phyloP scores from a whole-genome alignment of 2,888 invertebrate genomes.

The Napeogenes inachia region DNA sequence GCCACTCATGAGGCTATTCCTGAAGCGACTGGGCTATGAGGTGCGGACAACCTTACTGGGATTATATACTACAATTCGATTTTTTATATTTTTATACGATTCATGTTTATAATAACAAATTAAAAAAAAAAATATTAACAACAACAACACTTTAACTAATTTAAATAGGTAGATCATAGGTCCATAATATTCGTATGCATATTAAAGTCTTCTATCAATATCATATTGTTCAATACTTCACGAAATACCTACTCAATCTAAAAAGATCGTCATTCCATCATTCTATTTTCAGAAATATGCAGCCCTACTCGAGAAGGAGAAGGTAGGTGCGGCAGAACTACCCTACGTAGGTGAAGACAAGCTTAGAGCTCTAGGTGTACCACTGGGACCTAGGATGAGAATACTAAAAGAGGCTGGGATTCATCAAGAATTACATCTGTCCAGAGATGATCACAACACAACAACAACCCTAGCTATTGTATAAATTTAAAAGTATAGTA shows the following conservation, averaged over 20 bases:
- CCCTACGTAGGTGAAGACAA: slow-evolving; percentile 94
- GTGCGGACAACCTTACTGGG: slow-evolving; percentile 53
- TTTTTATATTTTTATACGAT: background rate
- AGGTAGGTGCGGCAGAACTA: slow-evolving; percentile 92
- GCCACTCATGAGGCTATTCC: slow-evolving; percentile 90
- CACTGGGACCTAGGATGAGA: slow-evolving; percentile 90
- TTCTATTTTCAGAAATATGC: slow-evolving; percentile 86
- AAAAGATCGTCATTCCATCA: no score
- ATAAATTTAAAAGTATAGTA: slow-evolving; percentile 37
- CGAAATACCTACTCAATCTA: no score
- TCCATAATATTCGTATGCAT: no score
- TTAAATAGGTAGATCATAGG: no score
- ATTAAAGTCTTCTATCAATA: no score
- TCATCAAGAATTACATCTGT: slow-evolving; percentile 71
- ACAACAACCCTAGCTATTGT: slow-evolving; percentile 81
- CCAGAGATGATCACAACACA: slow-evolving; percentile 57
- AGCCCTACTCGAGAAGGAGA: slow-evolving; percentile 87
- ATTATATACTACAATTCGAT: background rate
- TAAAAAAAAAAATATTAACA: no score
- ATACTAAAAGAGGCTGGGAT: slow-evolving; percentile 91
- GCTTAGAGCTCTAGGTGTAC: slow-evolving; percentile 92
- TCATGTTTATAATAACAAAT: no score
- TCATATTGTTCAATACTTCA: no score
- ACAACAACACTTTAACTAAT: no score
- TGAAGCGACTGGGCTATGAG: slow-evolving; percentile 94